Percentiles rank a stretch among this genome's conserved stretches.
Evolutionary conservation across 1,140 invertebrate species (phyloP).

Genomic region (Planococcus citri): DNA sequence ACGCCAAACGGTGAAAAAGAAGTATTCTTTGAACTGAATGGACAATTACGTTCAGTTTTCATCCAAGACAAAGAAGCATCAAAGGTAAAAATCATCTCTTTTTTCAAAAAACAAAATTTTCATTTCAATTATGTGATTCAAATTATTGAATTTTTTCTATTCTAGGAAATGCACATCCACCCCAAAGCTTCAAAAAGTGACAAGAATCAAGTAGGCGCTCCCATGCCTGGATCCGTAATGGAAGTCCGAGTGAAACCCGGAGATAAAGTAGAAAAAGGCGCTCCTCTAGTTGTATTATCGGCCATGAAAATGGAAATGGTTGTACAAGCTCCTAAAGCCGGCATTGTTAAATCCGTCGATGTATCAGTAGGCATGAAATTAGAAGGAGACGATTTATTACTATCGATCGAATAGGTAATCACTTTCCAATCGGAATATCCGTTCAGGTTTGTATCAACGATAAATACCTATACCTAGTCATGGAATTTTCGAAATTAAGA

Average conservation of each 20-base stretch:
- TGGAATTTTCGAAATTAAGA: no score
- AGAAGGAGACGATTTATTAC: conserved; percentile 88
- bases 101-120: background rate
- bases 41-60: conserved; percentile 86
- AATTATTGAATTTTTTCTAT: conserved; percentile 6
- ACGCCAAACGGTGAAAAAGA: conserved; percentile 81
- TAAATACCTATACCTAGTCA: no score
- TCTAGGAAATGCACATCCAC: conserved; percentile 79
- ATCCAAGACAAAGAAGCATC: conserved; percentile 82
- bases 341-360: conserved; percentile 64
- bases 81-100: conserved; percentile 48
- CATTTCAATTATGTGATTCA: no score
- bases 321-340: conserved; percentile 82
- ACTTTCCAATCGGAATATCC: background rate
- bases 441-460: background rate
- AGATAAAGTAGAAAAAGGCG: conserved; percentile 83
- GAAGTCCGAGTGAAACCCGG: conserved; percentile 76
- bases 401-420: conserved; percentile 69
- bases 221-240: conserved; percentile 93
- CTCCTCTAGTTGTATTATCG: conserved; percentile 82
- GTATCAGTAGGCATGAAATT: conserved; percentile 79
- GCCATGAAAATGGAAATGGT: conserved; percentile 99
- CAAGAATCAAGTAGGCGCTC: conserved; percentile 85
- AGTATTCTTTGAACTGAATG: conserved; percentile 99
- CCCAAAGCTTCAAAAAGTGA: conserved; percentile 84